Conservation (phyloP, 2,888 invertebrate genomes). For the Perdita meconis region DNA sequence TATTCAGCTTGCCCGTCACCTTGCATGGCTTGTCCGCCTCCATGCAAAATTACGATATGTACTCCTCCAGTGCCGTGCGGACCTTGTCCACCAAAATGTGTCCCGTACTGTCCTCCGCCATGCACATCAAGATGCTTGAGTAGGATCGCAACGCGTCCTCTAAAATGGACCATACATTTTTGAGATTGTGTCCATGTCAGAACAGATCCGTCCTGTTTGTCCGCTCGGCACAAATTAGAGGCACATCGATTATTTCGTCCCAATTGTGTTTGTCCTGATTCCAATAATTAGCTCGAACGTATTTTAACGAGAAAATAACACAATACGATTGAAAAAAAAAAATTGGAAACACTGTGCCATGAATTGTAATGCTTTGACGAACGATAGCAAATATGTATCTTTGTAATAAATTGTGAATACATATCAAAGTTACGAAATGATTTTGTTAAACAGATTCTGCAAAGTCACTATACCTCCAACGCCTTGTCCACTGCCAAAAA, state of each 20-base stretch:
- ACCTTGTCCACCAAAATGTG: conserved; percentile 74
- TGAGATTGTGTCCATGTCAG: conserved; percentile 25
- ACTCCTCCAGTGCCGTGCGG: conserved; percentile 76
- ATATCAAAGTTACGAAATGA: conserved; percentile 3
- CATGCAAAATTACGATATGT: conserved; percentile 74
- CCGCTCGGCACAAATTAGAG: conserved; percentile 71
- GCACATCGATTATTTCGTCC: neutral
- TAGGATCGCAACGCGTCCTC: conserved; percentile 56
- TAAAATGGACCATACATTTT: conserved; percentile 61
- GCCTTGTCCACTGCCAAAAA: conserved; percentile 16
- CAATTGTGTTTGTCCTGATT: neutral
- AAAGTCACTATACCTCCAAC: conserved; percentile 65
- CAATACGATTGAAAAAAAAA: neutral
- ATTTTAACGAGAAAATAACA: neutral
- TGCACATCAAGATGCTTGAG: conserved; percentile 66
- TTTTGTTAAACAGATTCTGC: conserved; percentile 61
- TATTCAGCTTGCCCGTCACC: conserved; percentile 62
- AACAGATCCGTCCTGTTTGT: conserved; percentile 32
- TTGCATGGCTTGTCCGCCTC: conserved; percentile 65
- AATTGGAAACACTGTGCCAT: too few relatives aligned
- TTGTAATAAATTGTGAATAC: neutral
- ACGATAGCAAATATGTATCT: neutral
- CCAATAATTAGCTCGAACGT: neutral
- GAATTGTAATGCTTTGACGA: too few relatives aligned
- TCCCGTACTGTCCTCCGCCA: conserved; percentile 67